phyloP scores from a whole-genome alignment of 1,140 invertebrate genomes.

The Dolichoris vasculosae region DNA sequence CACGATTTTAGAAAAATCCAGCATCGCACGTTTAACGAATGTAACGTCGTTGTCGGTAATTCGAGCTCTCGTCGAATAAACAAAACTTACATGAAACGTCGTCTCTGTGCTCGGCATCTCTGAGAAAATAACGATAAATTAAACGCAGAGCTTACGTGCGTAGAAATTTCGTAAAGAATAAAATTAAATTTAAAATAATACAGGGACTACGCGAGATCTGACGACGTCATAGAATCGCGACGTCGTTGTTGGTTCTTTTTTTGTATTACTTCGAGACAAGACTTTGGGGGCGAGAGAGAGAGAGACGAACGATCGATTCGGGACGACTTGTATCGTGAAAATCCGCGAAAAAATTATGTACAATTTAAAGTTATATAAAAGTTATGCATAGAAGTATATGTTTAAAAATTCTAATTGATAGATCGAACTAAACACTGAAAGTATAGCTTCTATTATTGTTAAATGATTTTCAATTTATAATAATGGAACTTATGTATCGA shows the following conservation, averaged over 20 bases:
- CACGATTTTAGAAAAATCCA: neutral
- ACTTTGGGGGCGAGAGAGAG: neutral
- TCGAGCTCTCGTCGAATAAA: neutral
- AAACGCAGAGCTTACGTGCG: neutral
- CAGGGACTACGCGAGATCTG: neutral
- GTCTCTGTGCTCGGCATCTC: neutral
- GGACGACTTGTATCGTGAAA: neutral
- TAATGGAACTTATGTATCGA: neutral
- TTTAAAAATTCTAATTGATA: slow-evolving; percentile 15
- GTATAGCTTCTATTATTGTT: slow-evolving; percentile 7
- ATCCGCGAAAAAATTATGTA: slow-evolving; percentile 1
- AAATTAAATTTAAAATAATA: neutral
- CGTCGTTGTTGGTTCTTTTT: neutral
- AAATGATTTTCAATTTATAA: slow-evolving; percentile 1
- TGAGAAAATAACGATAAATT: neutral
- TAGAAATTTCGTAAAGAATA: neutral
- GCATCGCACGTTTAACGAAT: neutral
- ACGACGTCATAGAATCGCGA: neutral
- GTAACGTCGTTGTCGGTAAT: neutral
- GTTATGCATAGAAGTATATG: slow-evolving; percentile 50
- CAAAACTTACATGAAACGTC: neutral
- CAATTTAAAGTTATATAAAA: slow-evolving; percentile 34
- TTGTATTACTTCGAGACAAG: slow-evolving; percentile 8
- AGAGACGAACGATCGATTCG: neutral
- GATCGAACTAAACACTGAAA: slow-evolving; percentile 2